Percentiles rank a stretch among this genome's conserved stretches.
Conservation (phyloP, 2,888 invertebrate genomes). For the Tipula vernalis region DNA sequence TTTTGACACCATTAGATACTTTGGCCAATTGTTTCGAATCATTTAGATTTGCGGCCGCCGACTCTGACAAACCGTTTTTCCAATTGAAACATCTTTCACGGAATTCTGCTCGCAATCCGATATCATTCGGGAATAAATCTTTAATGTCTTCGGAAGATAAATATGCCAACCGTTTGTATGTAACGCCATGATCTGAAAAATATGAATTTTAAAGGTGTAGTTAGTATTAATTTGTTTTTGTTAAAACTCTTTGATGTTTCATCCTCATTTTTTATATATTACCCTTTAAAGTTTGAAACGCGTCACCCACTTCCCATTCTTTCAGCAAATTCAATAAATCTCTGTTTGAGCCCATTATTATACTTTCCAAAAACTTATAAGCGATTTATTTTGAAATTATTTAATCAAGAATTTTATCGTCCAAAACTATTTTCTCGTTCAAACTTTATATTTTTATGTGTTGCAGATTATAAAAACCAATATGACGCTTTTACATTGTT, state of each 20-base stretch:
- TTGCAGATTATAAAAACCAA: not conserved
- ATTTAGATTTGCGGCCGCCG: not conserved
- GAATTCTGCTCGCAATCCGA: not conserved
- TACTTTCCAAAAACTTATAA: not conserved
- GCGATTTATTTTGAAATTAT: not conserved
- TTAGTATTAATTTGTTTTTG: not conserved
- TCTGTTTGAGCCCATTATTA: not conserved
- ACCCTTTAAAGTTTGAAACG: not conserved
- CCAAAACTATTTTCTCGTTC: not conserved
- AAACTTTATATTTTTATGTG: not conserved
- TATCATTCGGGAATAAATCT: not conserved
- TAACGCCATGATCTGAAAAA: not conserved
- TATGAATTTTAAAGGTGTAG: not conserved
- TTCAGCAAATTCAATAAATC: not conserved
- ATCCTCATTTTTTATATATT: not conserved
- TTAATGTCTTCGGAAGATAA: not conserved
- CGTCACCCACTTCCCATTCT: not conserved
- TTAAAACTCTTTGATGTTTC: not conserved
- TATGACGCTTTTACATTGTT: not conserved
- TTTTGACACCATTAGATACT: not conserved
- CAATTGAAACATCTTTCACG: not conserved
- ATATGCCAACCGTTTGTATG: not conserved
- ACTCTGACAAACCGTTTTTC: not conserved
- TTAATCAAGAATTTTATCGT: not conserved
- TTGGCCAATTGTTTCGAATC: not conserved